Conservation (phyloP, 1,140 invertebrate species). For the Mylabris phalerata region DNA sequence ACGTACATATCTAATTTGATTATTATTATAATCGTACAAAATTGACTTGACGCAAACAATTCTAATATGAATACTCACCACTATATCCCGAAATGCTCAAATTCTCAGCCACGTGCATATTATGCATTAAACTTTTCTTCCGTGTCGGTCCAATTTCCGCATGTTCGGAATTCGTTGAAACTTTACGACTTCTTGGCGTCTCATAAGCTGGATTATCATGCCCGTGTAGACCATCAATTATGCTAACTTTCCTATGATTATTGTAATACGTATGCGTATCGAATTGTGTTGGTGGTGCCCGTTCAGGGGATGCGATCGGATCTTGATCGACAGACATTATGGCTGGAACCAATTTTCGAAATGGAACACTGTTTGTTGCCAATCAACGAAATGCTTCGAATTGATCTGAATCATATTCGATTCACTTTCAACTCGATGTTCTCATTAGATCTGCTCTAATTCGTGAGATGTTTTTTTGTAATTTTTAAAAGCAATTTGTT, state of each 20-base stretch:
- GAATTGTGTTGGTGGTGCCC: conserved; percentile 4
- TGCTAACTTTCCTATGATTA: conserved; percentile 21
- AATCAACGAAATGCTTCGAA: neutral
- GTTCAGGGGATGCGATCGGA: conserved; percentile 6
- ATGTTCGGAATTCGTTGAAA: conserved; percentile 36
- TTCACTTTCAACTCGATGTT: neutral
- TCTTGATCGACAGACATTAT: conserved; percentile 10
- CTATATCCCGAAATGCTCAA: neutral
- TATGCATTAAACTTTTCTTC: conserved; percentile 58
- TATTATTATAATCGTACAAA: neutral
- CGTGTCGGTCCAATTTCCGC: conserved; percentile 49
- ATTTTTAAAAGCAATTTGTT: too few relatives aligned
- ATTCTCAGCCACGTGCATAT: conserved; percentile 28
- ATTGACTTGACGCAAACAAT: neutral
- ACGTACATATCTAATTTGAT: neutral
- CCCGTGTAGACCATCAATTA: conserved; percentile 25
- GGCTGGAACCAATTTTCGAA: conserved; percentile 3
- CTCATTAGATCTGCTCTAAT: neutral
- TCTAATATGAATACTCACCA: neutral
- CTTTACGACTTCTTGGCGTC: conserved; percentile 34
- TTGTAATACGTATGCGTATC: neutral
- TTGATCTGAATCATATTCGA: neutral
- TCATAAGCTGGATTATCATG: conserved; percentile 39
- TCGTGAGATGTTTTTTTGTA: too few relatives aligned
- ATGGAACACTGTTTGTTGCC: neutral